phyloP scores from a whole-genome alignment of 2,113 vertebrate genomes.

The Genyomyrus donnyi region DNA sequence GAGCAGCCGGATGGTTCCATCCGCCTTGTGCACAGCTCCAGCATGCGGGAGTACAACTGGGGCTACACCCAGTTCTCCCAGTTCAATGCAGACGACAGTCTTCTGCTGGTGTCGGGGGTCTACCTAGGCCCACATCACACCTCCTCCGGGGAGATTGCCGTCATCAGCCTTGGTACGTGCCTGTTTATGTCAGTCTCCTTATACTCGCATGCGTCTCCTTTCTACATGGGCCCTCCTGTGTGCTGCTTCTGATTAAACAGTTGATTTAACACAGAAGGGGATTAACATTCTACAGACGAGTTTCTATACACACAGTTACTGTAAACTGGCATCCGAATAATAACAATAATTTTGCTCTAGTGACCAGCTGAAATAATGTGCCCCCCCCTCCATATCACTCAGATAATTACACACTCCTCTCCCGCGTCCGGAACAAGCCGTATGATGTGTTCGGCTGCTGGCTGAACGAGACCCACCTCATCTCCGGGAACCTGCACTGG shows the following conservation, averaged over 20 bases:
- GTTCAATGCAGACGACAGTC: constrained; percentile 88
- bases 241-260: not conserved
- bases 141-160: constrained; percentile 85
- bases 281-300: not conserved
- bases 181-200: not conserved
- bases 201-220: not conserved
- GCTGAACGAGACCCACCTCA: constrained; percentile 90
- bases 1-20: constrained; percentile 67
- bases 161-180: constrained; percentile 83
- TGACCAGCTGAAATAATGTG: not conserved
- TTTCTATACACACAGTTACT: not conserved
- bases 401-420: constrained; percentile 86
- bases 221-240: not conserved
- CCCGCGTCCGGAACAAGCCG: constrained; percentile 92
- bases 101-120: constrained; percentile 88
- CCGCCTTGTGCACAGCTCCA: constrained; percentile 83
- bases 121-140: constrained; percentile 86
- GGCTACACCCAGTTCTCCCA: constrained; percentile 98
- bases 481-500: constrained; percentile 91
- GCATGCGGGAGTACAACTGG: constrained; percentile 94
- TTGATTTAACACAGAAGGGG: not conserved
- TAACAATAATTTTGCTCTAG: not conserved
- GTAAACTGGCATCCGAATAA: not conserved
- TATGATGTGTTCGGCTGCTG: constrained; percentile 96
- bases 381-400: not conserved